Base-by-base conservation (phyloP, 53 echinoderm and acorn worm species). In the Astropecten irregularis region DNA sequence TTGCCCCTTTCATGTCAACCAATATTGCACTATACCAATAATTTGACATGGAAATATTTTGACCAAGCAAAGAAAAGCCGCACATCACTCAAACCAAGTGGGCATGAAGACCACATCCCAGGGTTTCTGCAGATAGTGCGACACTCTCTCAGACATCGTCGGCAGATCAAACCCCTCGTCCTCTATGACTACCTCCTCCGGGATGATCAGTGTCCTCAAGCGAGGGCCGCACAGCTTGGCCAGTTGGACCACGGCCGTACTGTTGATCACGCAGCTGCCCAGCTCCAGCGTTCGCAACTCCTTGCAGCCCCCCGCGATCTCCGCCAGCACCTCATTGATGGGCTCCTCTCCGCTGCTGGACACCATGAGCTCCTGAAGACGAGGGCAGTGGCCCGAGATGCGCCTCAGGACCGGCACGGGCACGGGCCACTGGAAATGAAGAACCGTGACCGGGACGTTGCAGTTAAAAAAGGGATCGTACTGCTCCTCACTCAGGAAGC, bases 21-120 rank as follows among this genome's bases (percentile, higher is more conserved):
- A n/a, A n/a, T n/a, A n/a, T n/a, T n/a, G n/a, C n/a, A n/a, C n/a
- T n/a, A n/a, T n/a, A n/a, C n/a, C n/a, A n/a, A n/a, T n/a, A n/a
- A n/a, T n/a, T n/a, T n/a, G n/a, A n/a, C n/a, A n/a, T n/a, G n/a
- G n/a, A n/a, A n/a, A n/a, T n/a, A n/a, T n/a, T n/a, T n/a, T n/a
- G n/a, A n/a, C n/a, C n/a, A n/a, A n/a, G n/a, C n/a, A n/a, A n/a
- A n/a, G n/a, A n/a, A n/a, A n/a, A n/a, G n/a, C n/a, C n/a, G n/a
- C n/a, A n/a, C n/a, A 30, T 64, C 62, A 86, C 36, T 92, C 88
- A 64, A 76, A 70, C 93, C 93, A 95, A 40, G 67, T 91, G 16
- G 96, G 96, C 81, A 93, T 83, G 40, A 64, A 89, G 53, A 91
- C 93, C 38, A 76, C 69, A 59, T 83, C 66, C 96, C 96, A 95